Base-by-base conservation (phyloP, 2,113 vertebrate genomes). In the Burhinus bistriatus region DNA sequence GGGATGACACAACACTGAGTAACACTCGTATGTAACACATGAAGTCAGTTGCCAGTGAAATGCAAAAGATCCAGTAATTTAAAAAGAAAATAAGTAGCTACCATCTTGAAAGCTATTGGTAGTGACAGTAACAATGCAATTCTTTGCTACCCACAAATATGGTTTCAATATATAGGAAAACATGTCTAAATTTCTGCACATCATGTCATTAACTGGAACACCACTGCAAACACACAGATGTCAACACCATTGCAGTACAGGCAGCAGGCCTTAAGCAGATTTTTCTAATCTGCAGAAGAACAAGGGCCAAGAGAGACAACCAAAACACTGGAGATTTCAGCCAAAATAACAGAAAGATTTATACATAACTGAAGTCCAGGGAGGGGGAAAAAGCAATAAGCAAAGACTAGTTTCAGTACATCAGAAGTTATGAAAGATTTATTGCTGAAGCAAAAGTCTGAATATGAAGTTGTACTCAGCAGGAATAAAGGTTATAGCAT, bases 361-460 rank as follows among this genome's bases (percentile, higher is more conserved):
- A 32, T 21, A 7, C 12, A 47, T 8, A 69, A 61, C 57, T 52
- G 11, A 95, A 94, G 79, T 52, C 36, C 30, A 18, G 58, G 77
- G 27, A 21, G 51, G 29, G n/a, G 8, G 3, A 15, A n/a, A 82
- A 83, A 81, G 61, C 84, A 90, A 20, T 54, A 91, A 92, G 77
- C 72, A 72, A 84, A 76, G 84, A 90, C 58, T 85, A 62, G 73
- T 80, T 93, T 72, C 73, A 91, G 45, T 83, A 89, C 84, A 82
- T 90, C 73, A 32, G 84, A 94, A 91, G 5, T 13, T 81, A 77
- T 65, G 49, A 42, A 70, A 91, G 70, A 85, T 94, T 97, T 97
- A 97, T 95, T 97, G 96, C 96, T 95, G 71, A 94, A 93, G 97
- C 97, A 58, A 11, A 91, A 93, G 45, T 70, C 61, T 70, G 83